Evolutionary conservation across 2,113 vertebrate genomes (phyloP), one percentile per base, ranked within the genome.

Genomic region (Smithornis capensis): DNA sequence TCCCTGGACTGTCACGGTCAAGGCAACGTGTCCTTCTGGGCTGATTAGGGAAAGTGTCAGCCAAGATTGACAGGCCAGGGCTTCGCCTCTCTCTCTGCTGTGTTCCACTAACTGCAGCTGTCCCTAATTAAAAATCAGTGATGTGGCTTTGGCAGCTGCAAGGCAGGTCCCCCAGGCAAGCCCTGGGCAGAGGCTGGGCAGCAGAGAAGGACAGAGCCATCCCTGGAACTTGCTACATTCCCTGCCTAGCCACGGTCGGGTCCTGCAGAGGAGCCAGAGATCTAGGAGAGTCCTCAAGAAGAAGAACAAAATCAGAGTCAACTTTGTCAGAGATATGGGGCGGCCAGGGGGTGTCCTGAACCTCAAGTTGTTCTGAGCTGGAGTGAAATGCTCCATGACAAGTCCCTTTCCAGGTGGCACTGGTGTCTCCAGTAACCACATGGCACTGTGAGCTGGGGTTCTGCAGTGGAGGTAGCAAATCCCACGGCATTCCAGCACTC

Each of bases 1-100:
- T 37, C 1, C 0, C 73, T 53, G 68, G 22, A 28, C 27, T 31
- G 25, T n/a, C 57, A 29, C 0, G 0, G 22, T 25, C n/a, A 29
- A 50, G 74, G 67, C 79, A 44, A 37, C 0, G 25, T 25, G 44
- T 42, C 52, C 49, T 62, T 84, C 83, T 33, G 57, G 65, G 50
- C n/a, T 73, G n/a, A 23, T 59, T n/a, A 83, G 55, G 19, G 59
- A 56, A 74, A 44, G 56, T 6, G 52, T 45, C 68, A 81, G 87
- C 42, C 42, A 19, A 14, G 28, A 37, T 50, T 74, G 73, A 79
- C 76, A 83, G 80, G n/a, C 35, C 67, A 63, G 74, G 9, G 47
- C 64, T 77, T 91, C 56, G 81, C 21, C 67, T 70, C 57, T 69
- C 59, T 9, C 49, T 83, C 68, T 53, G 29, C 33, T 63, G 16